These are phyloP conservation scores for Apotomis betuletana DNA, from an alignment of 2,888 invertebrate genomes.

Conservation along the genomic window DNA sequence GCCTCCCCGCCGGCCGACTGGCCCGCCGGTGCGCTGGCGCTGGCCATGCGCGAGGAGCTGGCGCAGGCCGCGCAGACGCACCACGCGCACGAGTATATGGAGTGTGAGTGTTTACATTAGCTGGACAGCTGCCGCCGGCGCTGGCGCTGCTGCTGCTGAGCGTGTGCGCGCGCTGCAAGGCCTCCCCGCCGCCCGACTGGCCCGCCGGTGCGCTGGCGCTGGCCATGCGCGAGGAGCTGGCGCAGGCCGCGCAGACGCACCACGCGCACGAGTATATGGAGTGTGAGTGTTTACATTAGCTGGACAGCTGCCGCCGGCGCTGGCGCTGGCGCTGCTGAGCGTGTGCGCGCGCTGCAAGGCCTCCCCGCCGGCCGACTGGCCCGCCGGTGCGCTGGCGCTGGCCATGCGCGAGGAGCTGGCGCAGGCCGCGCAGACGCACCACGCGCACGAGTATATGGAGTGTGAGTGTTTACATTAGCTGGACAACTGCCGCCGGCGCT, in stretches of 20 bases:
- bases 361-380: background rate
- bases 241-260: slow-evolving; percentile 55
- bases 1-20: slow-evolving; percentile 88
- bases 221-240: slow-evolving; percentile 86
- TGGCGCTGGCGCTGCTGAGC: background rate
- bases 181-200: slow-evolving; percentile 89
- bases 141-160: slow-evolving; percentile 83
- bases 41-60: slow-evolving; percentile 87
- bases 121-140: slow-evolving; percentile 89
- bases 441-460: background rate
- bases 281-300: background rate
- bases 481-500: too few species aligned
- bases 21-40: slow-evolving; percentile 87
- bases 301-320: too few species aligned
- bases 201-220: slow-evolving; percentile 87
- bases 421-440: background rate
- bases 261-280: slow-evolving; percentile 62
- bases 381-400: background rate
- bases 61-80: slow-evolving; percentile 59
- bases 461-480: background rate
- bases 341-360: slow-evolving; percentile 17
- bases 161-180: slow-evolving; percentile 86
- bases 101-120: slow-evolving; percentile 52
- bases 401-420: slow-evolving; percentile 6
- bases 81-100: slow-evolving; percentile 61